phyloP scores from a whole-genome alignment of 2,113 vertebrate species.

The Dolichotis patagonum region DNA sequence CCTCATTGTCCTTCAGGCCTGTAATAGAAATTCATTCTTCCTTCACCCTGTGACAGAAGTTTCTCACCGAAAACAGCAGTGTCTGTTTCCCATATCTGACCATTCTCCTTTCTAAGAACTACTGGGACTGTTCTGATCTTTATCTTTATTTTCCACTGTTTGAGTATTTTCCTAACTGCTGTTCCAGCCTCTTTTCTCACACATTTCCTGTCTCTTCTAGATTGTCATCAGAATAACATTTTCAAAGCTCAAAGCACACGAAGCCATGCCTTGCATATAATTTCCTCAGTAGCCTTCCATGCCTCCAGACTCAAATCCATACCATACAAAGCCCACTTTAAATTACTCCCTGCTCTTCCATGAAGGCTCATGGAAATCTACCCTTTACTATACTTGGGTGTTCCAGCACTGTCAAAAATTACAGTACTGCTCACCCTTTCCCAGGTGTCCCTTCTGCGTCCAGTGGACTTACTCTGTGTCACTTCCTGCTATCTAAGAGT shows the following conservation, averaged over 20 bases:
- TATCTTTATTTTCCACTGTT: not conserved
- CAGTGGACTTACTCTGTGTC: not conserved
- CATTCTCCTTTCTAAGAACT: not conserved
- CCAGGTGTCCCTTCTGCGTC: not conserved
- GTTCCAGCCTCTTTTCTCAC: not conserved
- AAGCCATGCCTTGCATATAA: not conserved
- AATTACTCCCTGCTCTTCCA: not conserved
- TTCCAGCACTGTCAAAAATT: not conserved
- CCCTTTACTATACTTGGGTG: not conserved
- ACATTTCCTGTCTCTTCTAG: not conserved
- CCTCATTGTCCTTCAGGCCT: not conserved
- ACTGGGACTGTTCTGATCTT: not conserved
- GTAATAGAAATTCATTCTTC: not conserved
- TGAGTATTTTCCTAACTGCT: not conserved
- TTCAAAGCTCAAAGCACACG: not conserved
- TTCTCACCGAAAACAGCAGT: not conserved
- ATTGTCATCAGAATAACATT: not conserved
- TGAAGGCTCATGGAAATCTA: slow-evolving; percentile 5
- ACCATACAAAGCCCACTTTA: not conserved
- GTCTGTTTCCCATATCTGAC: not conserved
- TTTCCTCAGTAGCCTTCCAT: not conserved
- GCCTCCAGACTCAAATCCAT: not conserved
- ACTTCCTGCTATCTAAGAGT: not conserved
- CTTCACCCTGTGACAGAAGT: not conserved
- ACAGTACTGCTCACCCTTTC: not conserved